Evolutionary conservation across 2,797 vertebrate genomes (phyloP).

Genomic region (Choloepus didactylus): DNA sequence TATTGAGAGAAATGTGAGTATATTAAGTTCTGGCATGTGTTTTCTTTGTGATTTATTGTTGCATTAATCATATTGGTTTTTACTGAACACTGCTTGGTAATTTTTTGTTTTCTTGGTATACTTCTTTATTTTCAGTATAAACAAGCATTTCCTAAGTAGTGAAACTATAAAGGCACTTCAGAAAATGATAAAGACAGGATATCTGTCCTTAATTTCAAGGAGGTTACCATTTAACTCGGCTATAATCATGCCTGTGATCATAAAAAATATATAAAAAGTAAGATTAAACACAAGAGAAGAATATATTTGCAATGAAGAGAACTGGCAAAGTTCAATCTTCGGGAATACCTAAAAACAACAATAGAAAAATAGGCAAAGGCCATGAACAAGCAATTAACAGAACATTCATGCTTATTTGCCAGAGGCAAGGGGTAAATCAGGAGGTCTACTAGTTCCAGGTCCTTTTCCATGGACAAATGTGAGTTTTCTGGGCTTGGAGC

Average conservation of each 20-base stretch:
- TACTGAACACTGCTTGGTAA: not conserved
- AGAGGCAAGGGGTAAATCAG: not conserved
- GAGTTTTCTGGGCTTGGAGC: not conserved
- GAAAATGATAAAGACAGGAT: not conserved
- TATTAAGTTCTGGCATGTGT: not conserved
- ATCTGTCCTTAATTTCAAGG: not conserved
- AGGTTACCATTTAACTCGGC: not conserved
- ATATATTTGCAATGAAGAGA: not conserved
- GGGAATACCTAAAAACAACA: not conserved
- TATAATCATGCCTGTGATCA: not conserved
- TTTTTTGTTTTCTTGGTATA: not conserved
- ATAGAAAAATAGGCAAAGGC: not conserved
- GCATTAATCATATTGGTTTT: not conserved
- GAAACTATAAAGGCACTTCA: not conserved
- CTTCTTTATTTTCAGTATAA: not conserved
- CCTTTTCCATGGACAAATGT: not conserved
- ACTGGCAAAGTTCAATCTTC: not conserved
- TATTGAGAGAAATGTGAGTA: not conserved
- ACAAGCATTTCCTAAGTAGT: conserved; percentile 9
- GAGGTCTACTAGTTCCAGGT: not conserved
- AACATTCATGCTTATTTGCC: not conserved
- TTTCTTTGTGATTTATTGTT: conserved; percentile 9
- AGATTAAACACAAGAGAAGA: not conserved
- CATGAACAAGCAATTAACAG: not conserved
- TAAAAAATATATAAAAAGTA: not conserved